Evolutionary conservation across 2,888 invertebrate species (phyloP).

Genomic region (Agonopterix arenella): DNA sequence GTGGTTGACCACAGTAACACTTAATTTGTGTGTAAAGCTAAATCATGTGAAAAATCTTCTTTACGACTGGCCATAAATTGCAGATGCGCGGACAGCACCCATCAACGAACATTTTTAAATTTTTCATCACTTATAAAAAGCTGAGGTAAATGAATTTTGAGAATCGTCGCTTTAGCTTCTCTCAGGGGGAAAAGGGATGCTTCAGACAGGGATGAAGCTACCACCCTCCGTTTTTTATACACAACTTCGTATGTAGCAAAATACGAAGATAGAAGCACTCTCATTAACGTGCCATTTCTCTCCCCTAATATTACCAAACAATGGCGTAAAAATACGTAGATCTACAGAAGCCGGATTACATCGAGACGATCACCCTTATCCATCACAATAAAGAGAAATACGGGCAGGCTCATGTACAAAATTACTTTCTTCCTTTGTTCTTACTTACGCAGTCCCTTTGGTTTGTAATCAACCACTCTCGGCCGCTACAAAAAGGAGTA

Average conservation of each 20-base stretch:
- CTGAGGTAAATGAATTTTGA: not conserved
- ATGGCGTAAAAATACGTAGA: slow-evolving; percentile 18
- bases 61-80: no score
- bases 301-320: slow-evolving; percentile 50
- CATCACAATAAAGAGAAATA: slow-evolving; percentile 17
- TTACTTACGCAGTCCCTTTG: slow-evolving; percentile 25
- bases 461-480: slow-evolving; percentile 28
- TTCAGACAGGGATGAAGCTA: slow-evolving; percentile 31
- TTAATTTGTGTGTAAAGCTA: no score
- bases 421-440: slow-evolving; percentile 43
- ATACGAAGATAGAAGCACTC: slow-evolving; percentile 31
- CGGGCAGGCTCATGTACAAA: slow-evolving; percentile 24
- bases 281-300: slow-evolving; percentile 54
- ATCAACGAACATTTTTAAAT: no score
- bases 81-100: no score
- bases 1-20: no score
- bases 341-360: slow-evolving; percentile 13
- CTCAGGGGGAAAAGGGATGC: slow-evolving; percentile 16
- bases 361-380: slow-evolving; percentile 20
- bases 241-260: slow-evolving; percentile 26
- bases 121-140: no score
- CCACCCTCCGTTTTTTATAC: slow-evolving; percentile 43
- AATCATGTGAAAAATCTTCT: no score
- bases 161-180: slow-evolving; percentile 5
- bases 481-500: slow-evolving; percentile 28